A percentile compares a stretch with the other conserved stretches of the same genome.
These are phyloP conservation scores for Hormiphora californensis DNA, from an alignment of 37 sponge, comb jelly and placozoan genomes.

Conservation along the genomic window DNA sequence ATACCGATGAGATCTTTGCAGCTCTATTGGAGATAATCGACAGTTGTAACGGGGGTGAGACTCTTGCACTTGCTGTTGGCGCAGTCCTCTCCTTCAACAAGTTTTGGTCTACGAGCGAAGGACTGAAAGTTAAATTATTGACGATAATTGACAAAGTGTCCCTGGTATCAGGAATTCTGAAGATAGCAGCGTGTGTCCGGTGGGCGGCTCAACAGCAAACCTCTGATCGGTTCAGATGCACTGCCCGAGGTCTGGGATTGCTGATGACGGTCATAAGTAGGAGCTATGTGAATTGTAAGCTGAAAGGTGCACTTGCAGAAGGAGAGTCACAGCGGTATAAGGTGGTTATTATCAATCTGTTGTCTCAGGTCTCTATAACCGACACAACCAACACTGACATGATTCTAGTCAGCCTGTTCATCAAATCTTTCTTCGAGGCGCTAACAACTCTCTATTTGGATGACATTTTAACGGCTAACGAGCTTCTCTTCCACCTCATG, in stretches of 20 bases:
- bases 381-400: not conserved
- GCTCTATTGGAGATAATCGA: slow-evolving; percentile 23
- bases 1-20: slow-evolving; percentile 22
- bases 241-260: not conserved
- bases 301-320: not conserved
- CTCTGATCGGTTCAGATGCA: not conserved
- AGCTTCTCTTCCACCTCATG: slow-evolving; percentile 15
- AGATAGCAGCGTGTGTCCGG: not conserved
- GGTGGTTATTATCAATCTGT: not conserved
- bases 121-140: not conserved
- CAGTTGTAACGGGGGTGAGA: not conserved
- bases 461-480: slow-evolving; percentile 15
- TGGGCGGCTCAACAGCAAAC: not conserved
- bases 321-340: slow-evolving; percentile 21
- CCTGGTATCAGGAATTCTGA: slow-evolving; percentile 36
- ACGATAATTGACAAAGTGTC: not conserved
- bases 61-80: not conserved
- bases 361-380: not conserved
- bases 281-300: slow-evolving; percentile 16
- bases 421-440: slow-evolving; percentile 10
- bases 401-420: slow-evolving; percentile 25
- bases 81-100: not conserved
- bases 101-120: slow-evolving; percentile 44
- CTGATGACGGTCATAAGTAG: slow-evolving; percentile 32
- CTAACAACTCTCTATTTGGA: not conserved